A percentile compares a stretch with the other conserved stretches of the same genome.
phyloP scores from a whole-genome alignment of 2,888 invertebrate genomes.

The Yponomeuta malinellus region DNA sequence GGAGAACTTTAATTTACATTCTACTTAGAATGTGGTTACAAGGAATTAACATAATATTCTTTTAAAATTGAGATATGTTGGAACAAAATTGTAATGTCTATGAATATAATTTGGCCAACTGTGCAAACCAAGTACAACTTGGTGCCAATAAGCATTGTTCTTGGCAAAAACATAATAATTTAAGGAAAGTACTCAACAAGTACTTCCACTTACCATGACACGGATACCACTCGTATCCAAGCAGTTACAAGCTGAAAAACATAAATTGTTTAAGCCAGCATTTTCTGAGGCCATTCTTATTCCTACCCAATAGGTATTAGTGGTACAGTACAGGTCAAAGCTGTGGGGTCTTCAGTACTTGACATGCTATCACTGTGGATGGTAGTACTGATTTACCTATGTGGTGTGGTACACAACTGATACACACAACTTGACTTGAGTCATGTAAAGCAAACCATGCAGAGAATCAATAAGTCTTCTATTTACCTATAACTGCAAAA shows the following conservation, averaged over 20 bases:
- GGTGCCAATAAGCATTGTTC: slow-evolving; percentile 15
- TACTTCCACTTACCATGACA: slow-evolving; percentile 73
- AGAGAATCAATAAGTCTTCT: background rate
- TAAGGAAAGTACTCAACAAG: slow-evolving; percentile 56
- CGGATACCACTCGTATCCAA: slow-evolving; percentile 69
- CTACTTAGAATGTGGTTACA: background rate
- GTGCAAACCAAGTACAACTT: background rate
- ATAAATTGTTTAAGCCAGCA: slow-evolving; percentile 60
- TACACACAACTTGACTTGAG: background rate
- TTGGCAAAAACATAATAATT: slow-evolving; percentile 30
- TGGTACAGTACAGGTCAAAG: background rate
- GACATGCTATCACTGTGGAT: background rate
- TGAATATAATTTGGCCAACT: background rate
- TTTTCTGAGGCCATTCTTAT: slow-evolving; percentile 27
- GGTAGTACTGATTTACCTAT: no score
- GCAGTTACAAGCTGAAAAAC: slow-evolving; percentile 70
- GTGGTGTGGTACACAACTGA: no score
- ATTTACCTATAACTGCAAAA: no score
- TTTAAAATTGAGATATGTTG: background rate
- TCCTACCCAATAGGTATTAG: background rate
- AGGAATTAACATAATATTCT: background rate
- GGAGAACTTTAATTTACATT: no score
- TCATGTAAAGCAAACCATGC: background rate
- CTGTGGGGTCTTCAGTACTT: background rate
- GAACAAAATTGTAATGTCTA: background rate